Evolutionary conservation across 2,888 invertebrate genomes (phyloP), one percentile per base, ranked within the genome.

Genomic region (Orthonychiurus folsomi): DNA sequence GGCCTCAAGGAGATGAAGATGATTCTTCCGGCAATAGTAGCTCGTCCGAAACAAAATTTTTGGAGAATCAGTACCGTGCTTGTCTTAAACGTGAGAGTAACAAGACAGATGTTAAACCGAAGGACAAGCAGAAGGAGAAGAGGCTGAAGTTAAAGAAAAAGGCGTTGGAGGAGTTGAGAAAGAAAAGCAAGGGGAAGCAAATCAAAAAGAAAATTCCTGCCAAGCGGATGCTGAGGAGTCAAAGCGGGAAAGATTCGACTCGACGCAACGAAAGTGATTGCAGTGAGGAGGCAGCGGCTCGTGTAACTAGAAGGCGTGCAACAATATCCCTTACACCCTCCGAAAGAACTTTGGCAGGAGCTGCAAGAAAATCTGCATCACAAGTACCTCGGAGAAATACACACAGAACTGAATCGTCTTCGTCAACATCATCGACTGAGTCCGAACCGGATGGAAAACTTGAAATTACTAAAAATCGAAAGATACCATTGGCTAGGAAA

Each of bases 1-100:
- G 85, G 73, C 82, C 82, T 73, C 60, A 67, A 15, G 70, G 70
- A 48, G 65, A 62, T 3, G 65, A 66, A 20, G 66, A 65, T 18
- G 69, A 70, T 1, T 62, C 66, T 18, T 56, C 63, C 3, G 69
- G 69, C 1, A 68, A 66, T 50, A 66, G 67, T 0, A 71, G 71
- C 63, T 66, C 70, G 3, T 70, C 70, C 1, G 73, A 73, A 65
- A 66, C 68, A 24, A 71, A 73, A 56, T 73, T 65, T 57, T 60
- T 73, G 23, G 70, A 71, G 54, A 73, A 70, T 48, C 69, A 70
- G 21, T 73, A 71, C 53, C 69, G 70, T 47, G 67, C 69, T 1
- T 68, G 68, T 0, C 56, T 71, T 24, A 71, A 71, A 53, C 58
- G 70, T 57, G 67, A 62, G 23, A 66, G 20, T 54, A 63, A 20